phyloP scores from a whole-genome alignment of 2,888 invertebrate genomes.

The Eubasilissa splendida region DNA sequence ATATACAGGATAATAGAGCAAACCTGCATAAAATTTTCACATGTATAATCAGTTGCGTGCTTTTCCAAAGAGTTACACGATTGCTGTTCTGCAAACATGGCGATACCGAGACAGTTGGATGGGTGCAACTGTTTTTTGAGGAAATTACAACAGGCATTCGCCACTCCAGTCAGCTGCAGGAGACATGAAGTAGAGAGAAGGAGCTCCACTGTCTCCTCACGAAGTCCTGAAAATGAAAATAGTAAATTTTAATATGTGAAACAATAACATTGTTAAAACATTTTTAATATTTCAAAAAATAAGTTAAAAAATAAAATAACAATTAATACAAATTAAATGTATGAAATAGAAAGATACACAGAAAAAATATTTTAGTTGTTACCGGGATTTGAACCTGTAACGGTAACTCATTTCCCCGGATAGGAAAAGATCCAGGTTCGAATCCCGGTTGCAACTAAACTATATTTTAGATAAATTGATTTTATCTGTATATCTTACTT shows the following conservation, averaged over 20 bases:
- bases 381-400: too few species aligned
- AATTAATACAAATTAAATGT: too few species aligned
- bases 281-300: too few species aligned
- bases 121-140: conserved; percentile 92
- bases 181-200: conserved; percentile 90
- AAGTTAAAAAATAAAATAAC: too few species aligned
- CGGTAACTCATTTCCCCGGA: too few species aligned
- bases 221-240: conserved; percentile 77
- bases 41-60: conserved; percentile 88
- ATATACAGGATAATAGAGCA: conserved; percentile 25
- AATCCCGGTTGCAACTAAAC: too few species aligned
- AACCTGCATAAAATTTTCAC: conserved; percentile 88
- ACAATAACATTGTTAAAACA: too few species aligned
- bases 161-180: conserved; percentile 88
- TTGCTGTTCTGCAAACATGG: conserved; percentile 94
- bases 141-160: conserved; percentile 91
- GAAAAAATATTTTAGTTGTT: too few species aligned
- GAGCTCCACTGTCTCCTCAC: conserved; percentile 93
- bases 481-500: too few species aligned
- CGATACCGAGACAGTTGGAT: conserved; percentile 94
- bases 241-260: background rate
- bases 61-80: conserved; percentile 86
- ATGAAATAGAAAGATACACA: too few species aligned
- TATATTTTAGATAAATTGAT: too few species aligned
- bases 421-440: too few species aligned